Base-by-base conservation (phyloP, 1,140 invertebrate species). In the Matsumurasca onukii region DNA sequence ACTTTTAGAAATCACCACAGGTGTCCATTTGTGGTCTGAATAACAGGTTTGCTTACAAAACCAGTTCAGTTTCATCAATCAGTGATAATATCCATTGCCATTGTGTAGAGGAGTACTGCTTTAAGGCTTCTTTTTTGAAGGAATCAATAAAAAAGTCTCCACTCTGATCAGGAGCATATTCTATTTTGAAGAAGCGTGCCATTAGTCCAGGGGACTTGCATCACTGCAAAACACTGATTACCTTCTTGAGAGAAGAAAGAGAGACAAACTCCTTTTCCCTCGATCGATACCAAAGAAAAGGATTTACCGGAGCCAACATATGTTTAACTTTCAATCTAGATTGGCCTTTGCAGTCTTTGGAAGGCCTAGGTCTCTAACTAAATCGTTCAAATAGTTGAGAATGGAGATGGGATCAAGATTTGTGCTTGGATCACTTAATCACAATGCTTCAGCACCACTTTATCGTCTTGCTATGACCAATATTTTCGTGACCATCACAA, bases 51-150 rank as follows among this genome's bases (percentile, higher is more conserved):
- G 74, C 79, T 68, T 73, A 2, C 64, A 3, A 68, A 22, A 22
- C 77, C 73, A 45, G 77, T 70, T 65, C 79, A 52, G 51, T 24
- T 52, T 13, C 49, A n/a, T 52, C 3, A 52, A 3, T 79, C 73
- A 78, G 76, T 75, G 79, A 78, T 9, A 78, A 61, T 72, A 74
- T 72, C 72, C 69, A 66, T 81, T 81, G n/a, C 70, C 75, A 69
- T 78, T 80, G 65, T 81, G 75, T 20, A 80, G 66, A 39, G n/a
- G n/a, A 80, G 67, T 39, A 80, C 74, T 72, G 73, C 76, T 74
- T 80, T 80, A 30, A 78, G 71, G 71, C 76, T 80, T 66, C 68
- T 72, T 71, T n/a, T 76, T 77, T 20, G 74, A 76, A 70, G 5
- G 72, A 75, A 67, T 80, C 77, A 39, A 79, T 74, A 63, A 77